A percentile compares a stretch with the other conserved stretches of the same genome.
phyloP scores from a whole-genome alignment of 2,888 invertebrate species.

The Syrista parreyssii region DNA sequence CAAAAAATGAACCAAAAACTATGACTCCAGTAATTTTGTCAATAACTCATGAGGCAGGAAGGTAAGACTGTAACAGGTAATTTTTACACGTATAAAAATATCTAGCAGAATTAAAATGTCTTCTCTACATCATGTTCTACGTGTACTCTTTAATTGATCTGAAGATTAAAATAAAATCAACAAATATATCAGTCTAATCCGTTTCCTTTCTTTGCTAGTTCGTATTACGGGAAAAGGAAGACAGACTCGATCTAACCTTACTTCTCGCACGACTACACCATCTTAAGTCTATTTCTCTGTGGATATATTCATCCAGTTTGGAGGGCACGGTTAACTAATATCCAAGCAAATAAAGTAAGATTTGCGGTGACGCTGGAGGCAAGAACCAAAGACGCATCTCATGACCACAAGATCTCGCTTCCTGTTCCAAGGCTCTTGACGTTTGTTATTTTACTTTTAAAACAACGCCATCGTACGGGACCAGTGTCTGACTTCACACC shows the following conservation, averaged over 20 bases:
- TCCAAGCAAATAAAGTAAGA: conserved; percentile 44
- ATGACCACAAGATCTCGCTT: conserved; percentile 43
- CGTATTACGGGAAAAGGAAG: not conserved
- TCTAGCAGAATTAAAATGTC: not conserved
- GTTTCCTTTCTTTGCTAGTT: not conserved
- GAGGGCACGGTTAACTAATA: conserved; percentile 40
- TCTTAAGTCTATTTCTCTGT: not conserved
- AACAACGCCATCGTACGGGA: not conserved
- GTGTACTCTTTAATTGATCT: not conserved
- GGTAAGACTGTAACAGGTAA: not conserved
- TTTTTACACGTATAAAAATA: not conserved
- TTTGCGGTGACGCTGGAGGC: conserved; percentile 34
- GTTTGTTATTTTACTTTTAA: not conserved
- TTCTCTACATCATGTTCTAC: not conserved
- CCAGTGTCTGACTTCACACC: not conserved
- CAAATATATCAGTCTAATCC: not conserved
- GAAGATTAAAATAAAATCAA: not conserved
- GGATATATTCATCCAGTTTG: not conserved
- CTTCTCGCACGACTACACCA: not conserved
- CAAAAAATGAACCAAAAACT: not conserved
- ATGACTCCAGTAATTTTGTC: not conserved
- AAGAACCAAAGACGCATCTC: conserved; percentile 47
- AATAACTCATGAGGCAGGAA: not conserved
- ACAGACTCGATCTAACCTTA: not conserved
- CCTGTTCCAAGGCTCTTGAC: conserved; percentile 44